These are phyloP conservation scores for Asarcornis scutulata DNA, from an alignment of 2,113 vertebrate species.

Conservation along the genomic window DNA sequence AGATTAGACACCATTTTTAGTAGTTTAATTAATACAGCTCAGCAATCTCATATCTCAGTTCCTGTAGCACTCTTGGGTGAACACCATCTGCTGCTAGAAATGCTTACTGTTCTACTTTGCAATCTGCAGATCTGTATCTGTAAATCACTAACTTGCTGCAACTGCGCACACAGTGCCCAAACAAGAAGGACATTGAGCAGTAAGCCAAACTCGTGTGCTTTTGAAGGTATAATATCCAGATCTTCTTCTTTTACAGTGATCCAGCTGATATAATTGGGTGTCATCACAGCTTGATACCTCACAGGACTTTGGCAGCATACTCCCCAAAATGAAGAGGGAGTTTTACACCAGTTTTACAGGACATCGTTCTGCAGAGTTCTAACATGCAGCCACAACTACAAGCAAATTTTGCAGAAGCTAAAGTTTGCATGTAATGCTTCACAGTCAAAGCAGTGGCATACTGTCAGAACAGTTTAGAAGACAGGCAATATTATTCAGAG, in stretches of 20 bases:
- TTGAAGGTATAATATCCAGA: not conserved
- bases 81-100: not conserved
- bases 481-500: not conserved
- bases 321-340: not conserved
- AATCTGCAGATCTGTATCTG: not conserved
- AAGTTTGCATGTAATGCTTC: not conserved
- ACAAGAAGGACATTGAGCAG: not conserved
- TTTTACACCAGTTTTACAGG: not conserved
- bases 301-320: not conserved
- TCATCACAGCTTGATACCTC: not conserved
- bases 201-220: not conserved
- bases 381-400: rapidly evolving
- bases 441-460: not conserved
- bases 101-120: not conserved
- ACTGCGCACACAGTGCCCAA: rapidly evolving
- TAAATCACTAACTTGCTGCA: not conserved
- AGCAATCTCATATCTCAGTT: not conserved
- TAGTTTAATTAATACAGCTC: not conserved
- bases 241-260: not conserved
- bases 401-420: not conserved
- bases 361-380: not conserved
- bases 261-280: rapidly evolving
- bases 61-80: not conserved
- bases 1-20: slow-evolving; percentile 14
- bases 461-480: not conserved